Base-by-base conservation (phyloP, 2,113 vertebrate species). In the Brachirus orientalis region DNA sequence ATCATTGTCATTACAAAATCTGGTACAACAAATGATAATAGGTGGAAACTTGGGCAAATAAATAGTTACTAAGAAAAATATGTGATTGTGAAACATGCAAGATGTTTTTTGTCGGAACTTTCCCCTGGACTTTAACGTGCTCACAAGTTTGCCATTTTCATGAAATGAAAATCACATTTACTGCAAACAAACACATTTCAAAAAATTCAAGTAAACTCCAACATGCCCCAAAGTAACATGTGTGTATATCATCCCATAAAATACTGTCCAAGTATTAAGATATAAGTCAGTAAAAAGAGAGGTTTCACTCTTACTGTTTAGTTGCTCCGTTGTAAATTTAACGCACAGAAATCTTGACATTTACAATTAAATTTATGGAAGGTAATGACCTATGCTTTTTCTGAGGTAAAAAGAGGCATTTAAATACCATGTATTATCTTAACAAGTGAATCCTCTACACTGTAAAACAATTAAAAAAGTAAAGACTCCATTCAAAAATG, bases 161-260 rank as follows among this genome's bases (percentile, higher is more conserved):
- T 64, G 10, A 57, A 44, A 69, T 63, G 67, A 60, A 45, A 50
- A 65, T 52, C 47, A 80, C 74, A 79, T 77, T 77, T 44, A 56
- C 61, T 36, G 35, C 60, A 69, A 68, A 79, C 41, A 63, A 50
- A 77, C 38, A 60, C 28, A 72, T 72, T 62, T 28, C 64, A 4
- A 53, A n/a, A 65, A 82, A 67, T 75, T 85, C 74, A 86, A 84
- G 86, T 88, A 77, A 81, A 84, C 12, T 69, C 59, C 40, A 62
- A 68, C 62, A 78, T 71, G 67, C 58, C 55, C 48, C 40, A 20
- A 80, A 75, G 55, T 58, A 28, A 79, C 72, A 72, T 52, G 67
- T 36, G 19, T 76, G 28, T 72, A 73, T 51, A 76, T 66, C 11
- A 69, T 68, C 20, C n/a, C 19, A 68, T 46, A 67, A 82, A 63